Evolutionary conservation across 2,113 vertebrate species (phyloP), one percentile per base, ranked within the genome.

Genomic region (Dolichotis patagonum): DNA sequence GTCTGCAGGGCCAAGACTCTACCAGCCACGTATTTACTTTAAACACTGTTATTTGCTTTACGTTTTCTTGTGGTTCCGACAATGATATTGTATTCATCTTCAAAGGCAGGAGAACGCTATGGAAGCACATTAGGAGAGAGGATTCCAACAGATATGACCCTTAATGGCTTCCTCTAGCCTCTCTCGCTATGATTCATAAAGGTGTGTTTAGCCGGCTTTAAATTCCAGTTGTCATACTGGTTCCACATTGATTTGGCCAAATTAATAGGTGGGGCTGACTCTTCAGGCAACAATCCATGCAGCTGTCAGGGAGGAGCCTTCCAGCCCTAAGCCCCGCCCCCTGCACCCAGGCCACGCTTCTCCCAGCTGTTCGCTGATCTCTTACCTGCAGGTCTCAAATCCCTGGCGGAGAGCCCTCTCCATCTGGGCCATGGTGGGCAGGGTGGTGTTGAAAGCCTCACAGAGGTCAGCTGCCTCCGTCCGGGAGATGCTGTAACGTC

Each of bases 361-460:
- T 6, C 1, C 43, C 71, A 43, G 62, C 17, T 28, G 28, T 54
- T 63, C 7, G 3, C 43, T 8, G 43, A 17, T 60, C 58, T 73
- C 95, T 98, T 90, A 99, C 99, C 99, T 99, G 99, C 99, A 99
- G 20, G 99, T 99, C 98, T 99, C 96, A 97, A 99, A 98, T 0
- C 90, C 97, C 3, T 77, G 46, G 0, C 1, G 0, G n/a, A 97
- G 98, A 54, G 99, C 99, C 52, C 9, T 11, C 8, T 54, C 0
- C 96, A 99, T 52, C 97, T 99, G 98, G 0, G 98, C 98, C 54
- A 11, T 60, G 80, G 95, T 99, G 94, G 99, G 98, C 95, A 99
- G 95, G 8, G 97, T 98, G 77, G 97, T 98, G 0, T 97, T 97
- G 75, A 99, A 98, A 69, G 98, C 98, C 78, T 96, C 46, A 94